Evolutionary conservation across 2,888 invertebrate species (phyloP).

Genomic region (Eupithecia centaureata): DNA sequence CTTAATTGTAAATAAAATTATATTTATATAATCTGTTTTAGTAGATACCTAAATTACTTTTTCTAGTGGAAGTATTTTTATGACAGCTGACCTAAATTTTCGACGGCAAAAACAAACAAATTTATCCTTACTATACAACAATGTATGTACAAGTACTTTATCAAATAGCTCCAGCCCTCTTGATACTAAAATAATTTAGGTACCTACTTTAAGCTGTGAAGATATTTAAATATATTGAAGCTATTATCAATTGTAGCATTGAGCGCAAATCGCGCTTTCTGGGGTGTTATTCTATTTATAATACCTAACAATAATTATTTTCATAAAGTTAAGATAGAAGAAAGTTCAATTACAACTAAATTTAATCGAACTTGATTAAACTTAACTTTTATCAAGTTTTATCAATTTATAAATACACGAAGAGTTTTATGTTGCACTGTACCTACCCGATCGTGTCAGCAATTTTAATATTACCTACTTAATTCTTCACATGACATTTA

Average conservation of each 20-base stretch:
- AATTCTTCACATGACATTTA: no score
- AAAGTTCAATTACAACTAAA: background rate
- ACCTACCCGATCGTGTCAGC: no score
- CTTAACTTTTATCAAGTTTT: no score
- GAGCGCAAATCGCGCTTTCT: background rate
- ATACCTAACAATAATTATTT: background rate
- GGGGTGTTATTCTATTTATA: background rate
- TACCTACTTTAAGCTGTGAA: background rate
- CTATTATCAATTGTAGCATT: slow-evolving; percentile 1
- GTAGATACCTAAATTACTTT: slow-evolving; percentile 19
- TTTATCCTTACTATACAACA: background rate
- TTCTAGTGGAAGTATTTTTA: background rate
- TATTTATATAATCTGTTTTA: slow-evolving; percentile 24
- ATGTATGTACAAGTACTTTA: background rate
- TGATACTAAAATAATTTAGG: background rate
- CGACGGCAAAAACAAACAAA: background rate
- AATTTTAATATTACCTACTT: no score
- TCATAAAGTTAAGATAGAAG: background rate
- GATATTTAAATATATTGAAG: background rate
- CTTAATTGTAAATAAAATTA: slow-evolving; percentile 32
- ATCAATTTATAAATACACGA: no score
- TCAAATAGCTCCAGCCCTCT: background rate
- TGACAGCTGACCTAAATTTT: background rate
- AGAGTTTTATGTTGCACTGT: no score
- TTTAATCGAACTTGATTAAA: no score